Conservation (phyloP, 1,140 invertebrate genomes). For the Ostrea edulis region DNA sequence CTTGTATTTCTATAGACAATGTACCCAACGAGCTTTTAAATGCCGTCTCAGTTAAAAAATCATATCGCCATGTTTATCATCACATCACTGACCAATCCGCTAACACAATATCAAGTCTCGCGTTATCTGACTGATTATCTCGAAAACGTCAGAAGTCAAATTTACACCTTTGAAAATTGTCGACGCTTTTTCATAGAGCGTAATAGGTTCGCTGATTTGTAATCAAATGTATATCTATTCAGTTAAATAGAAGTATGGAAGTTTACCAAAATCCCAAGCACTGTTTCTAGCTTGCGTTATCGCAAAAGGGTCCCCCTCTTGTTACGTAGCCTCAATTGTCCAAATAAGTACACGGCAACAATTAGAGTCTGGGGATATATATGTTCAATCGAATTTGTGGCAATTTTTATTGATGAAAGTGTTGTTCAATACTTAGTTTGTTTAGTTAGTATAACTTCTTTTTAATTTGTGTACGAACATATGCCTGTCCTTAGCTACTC, state of each 20-base stretch:
- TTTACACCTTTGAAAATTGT: slow-evolving; percentile 18
- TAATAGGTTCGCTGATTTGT: slow-evolving; percentile 23
- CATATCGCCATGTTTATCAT: slow-evolving; percentile 24
- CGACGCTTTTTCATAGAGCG: not conserved
- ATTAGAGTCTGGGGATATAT: not conserved
- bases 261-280: slow-evolving; percentile 2
- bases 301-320: not conserved
- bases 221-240: slow-evolving; percentile 5
- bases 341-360: not conserved
- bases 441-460: not conserved
- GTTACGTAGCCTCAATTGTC: not conserved
- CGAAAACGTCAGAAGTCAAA: slow-evolving; percentile 33
- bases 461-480: not conserved
- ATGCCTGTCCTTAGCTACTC: not conserved
- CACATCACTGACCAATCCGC: slow-evolving; percentile 16
- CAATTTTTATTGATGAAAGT: not conserved
- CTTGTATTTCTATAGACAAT: slow-evolving; percentile 26
- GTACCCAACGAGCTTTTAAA: slow-evolving; percentile 27
- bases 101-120: slow-evolving; percentile 21
- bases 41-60: not conserved
- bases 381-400: slow-evolving; percentile 5
- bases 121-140: slow-evolving; percentile 7
- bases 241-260: slow-evolving; percentile 13
- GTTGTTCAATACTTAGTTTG: slow-evolving; percentile 2
- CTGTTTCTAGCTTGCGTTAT: not conserved